Conservation (phyloP, 2,888 invertebrate genomes). For the Timema podura region DNA sequence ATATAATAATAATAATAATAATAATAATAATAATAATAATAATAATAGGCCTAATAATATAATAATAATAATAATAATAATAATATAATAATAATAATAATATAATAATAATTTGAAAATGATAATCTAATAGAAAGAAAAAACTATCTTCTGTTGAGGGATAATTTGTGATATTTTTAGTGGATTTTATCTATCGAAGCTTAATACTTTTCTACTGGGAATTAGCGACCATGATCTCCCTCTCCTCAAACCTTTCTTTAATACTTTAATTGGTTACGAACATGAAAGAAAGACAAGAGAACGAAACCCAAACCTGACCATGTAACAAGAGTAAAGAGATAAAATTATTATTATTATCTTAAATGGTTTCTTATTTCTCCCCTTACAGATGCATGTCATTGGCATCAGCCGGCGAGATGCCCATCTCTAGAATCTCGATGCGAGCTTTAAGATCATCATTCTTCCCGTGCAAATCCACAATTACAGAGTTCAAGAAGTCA, state of each 20-base stretch:
- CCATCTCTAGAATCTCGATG: slow-evolving; percentile 74
- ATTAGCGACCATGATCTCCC: no score
- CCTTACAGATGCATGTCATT: slow-evolving; percentile 49
- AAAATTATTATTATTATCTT: neutral
- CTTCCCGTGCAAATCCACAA: slow-evolving; percentile 92
- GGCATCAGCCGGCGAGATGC: slow-evolving; percentile 48
- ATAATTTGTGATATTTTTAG: no score
- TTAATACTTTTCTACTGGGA: no score
- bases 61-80: slow-evolving; percentile 5
- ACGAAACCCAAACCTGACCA: no score
- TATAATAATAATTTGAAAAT: no score
- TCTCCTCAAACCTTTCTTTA: no score
- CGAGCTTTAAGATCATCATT: slow-evolving; percentile 77
- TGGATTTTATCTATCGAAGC: no score
- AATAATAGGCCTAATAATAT: neutral
- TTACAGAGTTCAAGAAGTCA: slow-evolving; percentile 92
- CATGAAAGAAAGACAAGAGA: no score
- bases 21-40: neutral
- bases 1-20: no score
- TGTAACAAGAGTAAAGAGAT: neutral
- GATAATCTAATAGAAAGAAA: no score
- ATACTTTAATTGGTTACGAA: no score
- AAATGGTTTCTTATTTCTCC: neutral
- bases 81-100: neutral
- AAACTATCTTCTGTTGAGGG: no score